Evolutionary conservation across 1,140 invertebrate species (phyloP).

Genomic region (Drosophila melanica): DNA sequence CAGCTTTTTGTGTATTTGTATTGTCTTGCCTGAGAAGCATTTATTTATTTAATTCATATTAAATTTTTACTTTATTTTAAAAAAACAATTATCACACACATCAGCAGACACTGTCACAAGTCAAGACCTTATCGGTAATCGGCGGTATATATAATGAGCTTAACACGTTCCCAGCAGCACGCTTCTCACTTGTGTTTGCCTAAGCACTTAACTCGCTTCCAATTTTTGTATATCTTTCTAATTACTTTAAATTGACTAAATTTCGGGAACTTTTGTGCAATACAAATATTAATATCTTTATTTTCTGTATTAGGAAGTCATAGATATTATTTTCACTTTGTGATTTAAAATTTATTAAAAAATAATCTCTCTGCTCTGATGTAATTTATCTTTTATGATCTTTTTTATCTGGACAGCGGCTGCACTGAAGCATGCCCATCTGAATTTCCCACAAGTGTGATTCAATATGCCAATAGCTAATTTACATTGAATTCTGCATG

Average conservation of each 20-base stretch:
- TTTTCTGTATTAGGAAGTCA: not conserved
- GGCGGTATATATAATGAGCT: conserved; percentile 8
- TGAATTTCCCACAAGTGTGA: conserved; percentile 27
- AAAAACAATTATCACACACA: conserved; percentile 24
- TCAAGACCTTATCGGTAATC: conserved; percentile 10
- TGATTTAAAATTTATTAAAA: too few species aligned
- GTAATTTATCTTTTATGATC: not conserved
- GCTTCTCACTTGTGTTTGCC: conserved; percentile 38
- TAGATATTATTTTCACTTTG: not conserved
- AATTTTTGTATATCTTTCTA: not conserved
- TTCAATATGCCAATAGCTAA: conserved; percentile 26
- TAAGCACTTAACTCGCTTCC: conserved; percentile 12
- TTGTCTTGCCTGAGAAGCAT: conserved; percentile 35
- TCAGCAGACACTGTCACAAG: conserved; percentile 1
- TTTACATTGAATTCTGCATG: conserved; percentile 38
- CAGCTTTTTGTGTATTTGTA: conserved; percentile 36
- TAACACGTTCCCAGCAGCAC: conserved; percentile 36
- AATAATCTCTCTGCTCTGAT: not conserved
- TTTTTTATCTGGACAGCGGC: not conserved
- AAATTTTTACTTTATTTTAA: not conserved
- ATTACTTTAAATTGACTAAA: not conserved
- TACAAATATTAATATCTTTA: not conserved
- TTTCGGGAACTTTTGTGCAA: not conserved
- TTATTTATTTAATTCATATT: conserved; percentile 59
- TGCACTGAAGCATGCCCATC: conserved; percentile 6